phyloP scores from a whole-genome alignment of 2,797 vertebrate genomes.

The Galagoides demidoff region DNA sequence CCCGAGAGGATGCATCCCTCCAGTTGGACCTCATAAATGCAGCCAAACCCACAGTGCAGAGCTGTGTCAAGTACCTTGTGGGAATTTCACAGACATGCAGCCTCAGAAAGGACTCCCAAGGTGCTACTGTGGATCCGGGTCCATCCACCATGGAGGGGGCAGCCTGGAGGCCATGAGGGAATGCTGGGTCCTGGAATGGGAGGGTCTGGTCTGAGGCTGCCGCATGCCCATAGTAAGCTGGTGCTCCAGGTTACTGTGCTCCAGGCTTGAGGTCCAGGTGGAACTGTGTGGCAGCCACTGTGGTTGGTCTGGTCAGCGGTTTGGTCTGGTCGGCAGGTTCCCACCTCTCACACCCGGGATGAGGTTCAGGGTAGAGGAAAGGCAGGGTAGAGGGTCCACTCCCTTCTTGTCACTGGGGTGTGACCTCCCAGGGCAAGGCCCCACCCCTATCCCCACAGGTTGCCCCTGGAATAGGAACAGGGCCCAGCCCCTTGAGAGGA shows the following conservation, averaged over 20 bases:
- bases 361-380: not conserved
- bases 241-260: not conserved
- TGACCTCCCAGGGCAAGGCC: not conserved
- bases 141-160: not conserved
- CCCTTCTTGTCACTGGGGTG: not conserved
- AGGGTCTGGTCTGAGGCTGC: accelerated
- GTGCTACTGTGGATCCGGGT: no score
- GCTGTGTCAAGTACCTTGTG: accelerated
- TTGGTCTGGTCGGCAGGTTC: not conserved
- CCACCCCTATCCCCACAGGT: no score
- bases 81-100: not conserved
- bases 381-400: no score
- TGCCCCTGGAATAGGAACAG: not conserved
- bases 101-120: not conserved
- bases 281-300: no score
- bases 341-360: not conserved
- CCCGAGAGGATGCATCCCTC: not conserved
- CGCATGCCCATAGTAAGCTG: not conserved
- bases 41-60: not conserved
- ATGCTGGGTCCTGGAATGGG: no score
- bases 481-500: not conserved
- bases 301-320: not conserved
- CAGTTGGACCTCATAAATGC: not conserved
- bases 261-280: not conserved
- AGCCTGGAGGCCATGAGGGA: not conserved